Evolutionary conservation across 2,888 invertebrate species (phyloP), one percentile per base, ranked within the genome.

Genomic region (Chrysolina americana): DNA sequence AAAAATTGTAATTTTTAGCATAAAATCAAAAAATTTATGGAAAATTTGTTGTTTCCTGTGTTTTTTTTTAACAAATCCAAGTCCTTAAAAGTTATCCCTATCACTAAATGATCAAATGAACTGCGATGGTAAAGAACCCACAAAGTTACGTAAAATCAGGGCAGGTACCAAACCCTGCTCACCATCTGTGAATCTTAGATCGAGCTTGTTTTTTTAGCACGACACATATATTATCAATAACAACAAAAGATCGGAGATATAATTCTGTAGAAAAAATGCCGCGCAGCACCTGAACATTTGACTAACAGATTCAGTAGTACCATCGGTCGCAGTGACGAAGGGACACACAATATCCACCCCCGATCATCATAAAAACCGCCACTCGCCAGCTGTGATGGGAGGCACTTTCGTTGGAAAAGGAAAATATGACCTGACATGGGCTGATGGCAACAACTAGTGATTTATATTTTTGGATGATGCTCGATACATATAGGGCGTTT

Each of bases 281-380:
- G 13, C 15, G 59, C 36, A 59, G 59, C 59, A 59, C 59, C 59
- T 59, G 59, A 59, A 59, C 36, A 59, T 36, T 59, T 59, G 28
- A 59, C 13, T 59, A 59, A 59, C 59, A 59, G 59, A 59, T 59
- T 59, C 59, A 28, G 59, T 59, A 59, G 59, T 36, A 36, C 59
- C 59, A 28, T 59, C 59, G 17, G 59, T 59, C 36, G 59, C 3
- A 10, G 59, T 59, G 36, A 59, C 10, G 59, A 36, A 59, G 36
- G 59, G 28, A 59, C 28, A 59, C 9, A 59, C 15, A 11, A 59
- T 36, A 59, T 59, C 59, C 59, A 59, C 59, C 59, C 59, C 36
- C 59, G 2, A 59, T 2, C n/a, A 36, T 36, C n/a, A 36, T 36
- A 59, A n/a, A 28, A 59, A 59, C 59, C 36, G 23, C 59, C 36